Evolutionary conservation across 2,113 vertebrate genomes (phyloP), one percentile per base, ranked within the genome.

Genomic region (Pithys albifrons): DNA sequence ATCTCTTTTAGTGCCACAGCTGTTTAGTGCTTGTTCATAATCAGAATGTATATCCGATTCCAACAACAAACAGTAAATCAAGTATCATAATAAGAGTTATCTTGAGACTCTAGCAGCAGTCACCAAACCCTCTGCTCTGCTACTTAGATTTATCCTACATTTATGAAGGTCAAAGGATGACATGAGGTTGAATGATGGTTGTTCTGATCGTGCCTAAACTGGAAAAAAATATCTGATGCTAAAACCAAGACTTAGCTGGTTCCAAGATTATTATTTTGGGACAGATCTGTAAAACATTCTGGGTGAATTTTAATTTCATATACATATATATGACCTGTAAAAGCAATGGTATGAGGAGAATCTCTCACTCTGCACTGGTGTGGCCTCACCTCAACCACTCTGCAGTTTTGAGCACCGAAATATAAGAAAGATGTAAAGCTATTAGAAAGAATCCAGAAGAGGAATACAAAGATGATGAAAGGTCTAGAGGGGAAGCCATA

Each of bases 1-100:
- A 92, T 82, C 75, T 94, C 87, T 96, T 93, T 95, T 83, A 95
- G 61, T 90, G 87, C 61, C 61, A 94, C 93, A 95, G 88, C 89
- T 96, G 85, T 91, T 87, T 88, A 88, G 85, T 64, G 64, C 49
- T 87, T 91, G 49, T 54, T 96, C 67, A 41, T 86, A 92, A 93
- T 93, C 96, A 89, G 85, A 95, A 88, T 78, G 55, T 89, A 74
- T 94, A 71, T 61, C 85, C 6, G 1, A 87, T 78, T 96, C 85
- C 76, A 91, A 39, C 59, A 78, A 93, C 89, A 86, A 73, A 71
- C 62, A 92, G 52, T 95, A 95, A 97, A 97, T 95, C 88, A 96
- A 92, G 62, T 82, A 79, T 73, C 66, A 88, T 88, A 91, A 95
- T 46, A 69, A 92, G 58, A 94, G 62, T 72, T 89, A 71, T 66